Evolutionary conservation across 2,888 invertebrate species (phyloP), one percentile per base, ranked within the genome.

Genomic region (Drosophila colorata): DNA sequence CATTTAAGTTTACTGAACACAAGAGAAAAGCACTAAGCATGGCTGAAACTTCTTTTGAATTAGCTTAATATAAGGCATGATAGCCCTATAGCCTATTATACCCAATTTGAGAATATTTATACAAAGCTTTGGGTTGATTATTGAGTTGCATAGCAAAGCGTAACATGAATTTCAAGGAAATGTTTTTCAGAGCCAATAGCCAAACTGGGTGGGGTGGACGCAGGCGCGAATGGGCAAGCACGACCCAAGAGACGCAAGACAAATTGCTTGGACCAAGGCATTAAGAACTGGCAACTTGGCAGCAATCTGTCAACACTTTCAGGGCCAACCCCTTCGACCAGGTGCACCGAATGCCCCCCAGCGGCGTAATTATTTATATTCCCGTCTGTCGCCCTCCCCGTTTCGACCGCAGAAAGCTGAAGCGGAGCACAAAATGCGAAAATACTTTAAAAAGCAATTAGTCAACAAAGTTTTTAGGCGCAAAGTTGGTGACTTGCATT

Each of bases 281-380:
- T 80, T 83, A 80, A 82, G 72, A 67, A 73, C 69, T 77, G 81
- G 59, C 67, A 81, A 87, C 85, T 80, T 81, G 87, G 85, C 87
- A 81, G 85, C 85, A 81, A 84, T 87, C 87, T 87, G 87, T 81
- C 85, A 87, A 84, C 87, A 81, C 87, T 81, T 84, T 82, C 51
- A 41, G 44, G 57, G 35, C 20, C 20, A 7, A 8, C 11, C 31
- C 31, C 3, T 33, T 13, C 35, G 31, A 48, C 28, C 75, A 82
- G 79, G 80, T 75, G 73, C 72, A 51, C 63, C 33, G 20, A 79
- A 75, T 67, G 55, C 44, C 80, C 83, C 66, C 25, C 40, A 63
- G 74, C 66, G 14, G 25, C 51, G 74, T 87, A 81, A 81, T 81
- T 81, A 81, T 81, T 83, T 83, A 83, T 82, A 66, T 75, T 53